Evolutionary conservation across 1,140 invertebrate species (phyloP).

Genomic region (Sitophilus oryzae): DNA sequence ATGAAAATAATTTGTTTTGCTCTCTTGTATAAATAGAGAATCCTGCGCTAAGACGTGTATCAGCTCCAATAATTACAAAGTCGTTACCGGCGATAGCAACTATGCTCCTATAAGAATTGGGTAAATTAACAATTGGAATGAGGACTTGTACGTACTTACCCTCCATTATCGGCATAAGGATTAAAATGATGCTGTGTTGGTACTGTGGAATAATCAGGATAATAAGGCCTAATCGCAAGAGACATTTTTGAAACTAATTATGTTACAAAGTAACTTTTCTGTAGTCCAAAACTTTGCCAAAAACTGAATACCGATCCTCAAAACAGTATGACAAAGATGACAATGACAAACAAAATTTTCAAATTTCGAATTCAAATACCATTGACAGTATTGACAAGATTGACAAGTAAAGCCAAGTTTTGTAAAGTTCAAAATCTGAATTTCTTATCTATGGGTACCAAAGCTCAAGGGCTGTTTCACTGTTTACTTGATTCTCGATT

Average conservation of each 20-base stretch:
- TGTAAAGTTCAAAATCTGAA: no score
- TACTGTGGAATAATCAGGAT: conserved; percentile 58
- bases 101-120: conserved; percentile 57
- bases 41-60: conserved; percentile 88
- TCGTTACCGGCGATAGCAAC: conserved; percentile 83
- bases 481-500: no score
- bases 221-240: conserved; percentile 35
- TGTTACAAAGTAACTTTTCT: no score
- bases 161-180: conserved; percentile 73
- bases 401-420: no score
- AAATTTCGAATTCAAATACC: no score
- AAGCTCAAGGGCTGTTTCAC: no score
- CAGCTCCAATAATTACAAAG: conserved; percentile 64
- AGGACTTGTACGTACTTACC: conserved; percentile 48
- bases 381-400: no score
- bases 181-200: conserved; percentile 60
- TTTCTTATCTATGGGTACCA: no score
- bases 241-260: conserved; percentile 3
- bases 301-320: no score
- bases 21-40: conserved; percentile 85
- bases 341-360: no score
- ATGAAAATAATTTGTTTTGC: conserved; percentile 75
- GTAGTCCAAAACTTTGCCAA: no score
- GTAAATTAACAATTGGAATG: conserved; percentile 12
- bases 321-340: no score